phyloP scores from a whole-genome alignment of 2,888 invertebrate genomes.

The Ophion ellenae region DNA sequence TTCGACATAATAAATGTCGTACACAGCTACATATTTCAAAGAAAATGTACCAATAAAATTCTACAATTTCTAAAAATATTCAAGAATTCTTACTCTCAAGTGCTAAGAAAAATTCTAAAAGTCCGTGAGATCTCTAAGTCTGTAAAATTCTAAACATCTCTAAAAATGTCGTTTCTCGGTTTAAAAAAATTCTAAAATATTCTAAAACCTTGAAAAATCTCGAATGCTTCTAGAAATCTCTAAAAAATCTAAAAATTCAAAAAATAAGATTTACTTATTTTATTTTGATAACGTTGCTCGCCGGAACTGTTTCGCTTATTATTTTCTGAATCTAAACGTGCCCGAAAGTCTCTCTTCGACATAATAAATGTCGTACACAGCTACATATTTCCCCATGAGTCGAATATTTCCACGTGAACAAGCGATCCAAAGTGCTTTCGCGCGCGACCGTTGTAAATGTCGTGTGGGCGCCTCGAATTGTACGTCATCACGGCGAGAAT shows the following conservation, averaged over 20 bases:
- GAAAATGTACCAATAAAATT: no score
- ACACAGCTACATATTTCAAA: not conserved
- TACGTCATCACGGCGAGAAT: not conserved
- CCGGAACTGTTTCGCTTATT: not conserved
- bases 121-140: no score
- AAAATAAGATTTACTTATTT: not conserved
- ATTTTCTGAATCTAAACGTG: not conserved
- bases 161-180: no score
- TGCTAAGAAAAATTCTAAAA: no score
- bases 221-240: no score
- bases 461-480: not conserved
- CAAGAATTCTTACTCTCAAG: no score
- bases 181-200: no score
- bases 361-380: not conserved
- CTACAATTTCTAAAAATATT: no score
- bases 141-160: no score
- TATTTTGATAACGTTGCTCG: not conserved
- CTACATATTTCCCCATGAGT: not conserved
- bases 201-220: no score
- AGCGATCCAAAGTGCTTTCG: not conserved
- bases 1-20: not conserved
- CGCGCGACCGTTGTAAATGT: not conserved
- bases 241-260: no score
- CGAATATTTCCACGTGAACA: not conserved
- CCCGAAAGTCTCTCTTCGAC: not conserved